Conservation (phyloP, 2,797 vertebrate genomes). For the Acridotheres tristis region DNA sequence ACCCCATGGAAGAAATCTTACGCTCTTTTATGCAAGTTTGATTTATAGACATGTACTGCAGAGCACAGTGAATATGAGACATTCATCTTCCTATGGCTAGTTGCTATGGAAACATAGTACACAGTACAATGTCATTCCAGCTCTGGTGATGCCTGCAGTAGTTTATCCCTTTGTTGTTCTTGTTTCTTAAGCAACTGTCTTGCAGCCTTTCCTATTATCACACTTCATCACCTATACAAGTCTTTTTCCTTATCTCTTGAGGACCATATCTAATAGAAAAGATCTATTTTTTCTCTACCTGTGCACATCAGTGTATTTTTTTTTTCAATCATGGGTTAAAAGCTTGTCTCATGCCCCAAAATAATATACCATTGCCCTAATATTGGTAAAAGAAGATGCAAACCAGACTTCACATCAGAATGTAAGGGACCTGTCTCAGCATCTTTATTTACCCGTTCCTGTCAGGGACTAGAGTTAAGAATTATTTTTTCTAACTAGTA, state of each 20-base stretch:
- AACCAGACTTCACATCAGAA: background rate
- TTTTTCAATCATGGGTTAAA: background rate
- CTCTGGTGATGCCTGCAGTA: constrained; percentile 81
- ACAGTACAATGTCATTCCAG: constrained; percentile 83
- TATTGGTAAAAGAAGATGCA: background rate
- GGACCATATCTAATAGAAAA: constrained; percentile 12
- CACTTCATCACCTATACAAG: constrained; percentile 69
- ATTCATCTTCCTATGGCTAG: constrained; percentile 82
- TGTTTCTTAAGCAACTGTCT: constrained; percentile 85
- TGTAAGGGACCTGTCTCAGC: background rate
- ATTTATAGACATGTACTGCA: constrained; percentile 85
- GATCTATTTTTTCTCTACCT: background rate
- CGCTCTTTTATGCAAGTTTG: constrained; percentile 83
- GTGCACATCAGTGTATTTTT: background rate
- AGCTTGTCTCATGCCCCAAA: background rate
- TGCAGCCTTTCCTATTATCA: constrained; percentile 70
- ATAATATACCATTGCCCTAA: constrained; percentile 31
- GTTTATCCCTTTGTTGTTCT: constrained; percentile 82
- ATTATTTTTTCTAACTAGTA: background rate
- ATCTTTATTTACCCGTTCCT: background rate
- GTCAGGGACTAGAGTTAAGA: background rate
- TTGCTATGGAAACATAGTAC: constrained; percentile 86
- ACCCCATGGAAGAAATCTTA: constrained; percentile 77
- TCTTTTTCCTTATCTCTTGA: constrained; percentile 42
- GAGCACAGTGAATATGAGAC: constrained; percentile 80